Conservation (phyloP, 2,797 vertebrate genomes). For the Eulemur coronatus region DNA sequence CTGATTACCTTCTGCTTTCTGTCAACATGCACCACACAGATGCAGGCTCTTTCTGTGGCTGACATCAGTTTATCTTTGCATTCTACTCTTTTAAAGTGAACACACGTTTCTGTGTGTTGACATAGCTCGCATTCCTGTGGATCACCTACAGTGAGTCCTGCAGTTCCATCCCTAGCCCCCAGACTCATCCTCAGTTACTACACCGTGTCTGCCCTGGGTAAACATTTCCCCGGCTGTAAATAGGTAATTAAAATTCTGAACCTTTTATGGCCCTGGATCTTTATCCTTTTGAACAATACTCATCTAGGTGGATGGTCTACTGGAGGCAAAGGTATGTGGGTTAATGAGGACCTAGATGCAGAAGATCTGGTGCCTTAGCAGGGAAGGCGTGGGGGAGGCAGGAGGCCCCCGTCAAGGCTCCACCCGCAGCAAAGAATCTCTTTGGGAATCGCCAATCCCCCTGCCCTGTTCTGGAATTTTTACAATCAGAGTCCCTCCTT, state of each 20-base stretch:
- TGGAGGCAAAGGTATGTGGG: neutral
- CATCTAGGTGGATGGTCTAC: neutral
- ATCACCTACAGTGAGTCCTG: neutral
- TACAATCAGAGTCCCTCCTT: neutral
- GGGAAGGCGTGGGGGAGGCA: neutral
- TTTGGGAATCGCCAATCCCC: neutral
- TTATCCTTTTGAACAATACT: neutral
- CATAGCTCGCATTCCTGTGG: neutral
- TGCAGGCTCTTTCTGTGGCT: neutral
- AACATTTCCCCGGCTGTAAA: conserved; percentile 2
- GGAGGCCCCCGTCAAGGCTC: neutral
- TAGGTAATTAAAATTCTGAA: conserved; percentile 43
- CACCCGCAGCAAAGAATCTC: neutral
- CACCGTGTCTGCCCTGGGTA: neutral
- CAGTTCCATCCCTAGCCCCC: neutral
- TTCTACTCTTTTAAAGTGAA: neutral
- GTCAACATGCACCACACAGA: neutral
- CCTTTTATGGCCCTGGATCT: conserved; percentile 22
- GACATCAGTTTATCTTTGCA: neutral
- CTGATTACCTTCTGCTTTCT: neutral
- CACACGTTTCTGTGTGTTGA: neutral
- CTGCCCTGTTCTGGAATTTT: conserved; percentile 56
- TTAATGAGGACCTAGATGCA: neutral
- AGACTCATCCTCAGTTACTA: neutral
- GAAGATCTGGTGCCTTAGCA: neutral